These are phyloP conservation scores for Metopolophium dirhodum DNA, from an alignment of 1,140 invertebrate genomes.

Conservation along the genomic window DNA sequence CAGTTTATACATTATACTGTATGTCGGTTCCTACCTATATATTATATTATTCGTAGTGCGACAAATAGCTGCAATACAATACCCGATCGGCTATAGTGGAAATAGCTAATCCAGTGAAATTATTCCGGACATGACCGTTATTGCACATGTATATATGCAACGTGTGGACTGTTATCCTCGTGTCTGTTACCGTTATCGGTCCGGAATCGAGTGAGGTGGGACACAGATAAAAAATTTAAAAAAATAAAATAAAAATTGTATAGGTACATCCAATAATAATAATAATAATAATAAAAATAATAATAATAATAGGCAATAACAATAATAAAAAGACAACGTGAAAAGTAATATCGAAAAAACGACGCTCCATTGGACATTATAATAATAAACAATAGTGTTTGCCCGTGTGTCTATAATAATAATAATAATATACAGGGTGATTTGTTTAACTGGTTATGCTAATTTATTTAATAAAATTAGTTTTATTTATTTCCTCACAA, in stretches of 20 bases:
- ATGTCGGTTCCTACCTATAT: too few species aligned
- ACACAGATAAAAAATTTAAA: neutral
- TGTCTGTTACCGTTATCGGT: constrained; percentile 1
- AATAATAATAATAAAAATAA: too few species aligned
- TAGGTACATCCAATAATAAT: neutral
- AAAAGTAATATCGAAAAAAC: neutral
- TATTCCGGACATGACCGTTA: neutral
- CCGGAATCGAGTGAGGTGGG: neutral
- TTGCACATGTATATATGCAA: neutral
- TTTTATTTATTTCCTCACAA: neutral
- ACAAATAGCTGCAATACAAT: neutral
- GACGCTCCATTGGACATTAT: neutral
- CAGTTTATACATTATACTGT: too few species aligned
- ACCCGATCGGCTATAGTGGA: neutral
- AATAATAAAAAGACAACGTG: neutral
- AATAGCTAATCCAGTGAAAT: neutral
- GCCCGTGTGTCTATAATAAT: neutral
- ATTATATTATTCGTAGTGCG: neutral
- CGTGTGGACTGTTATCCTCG: neutral
- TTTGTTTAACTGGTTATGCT: neutral
- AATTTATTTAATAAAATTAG: neutral
- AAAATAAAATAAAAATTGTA: neutral
- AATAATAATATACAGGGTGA: neutral
- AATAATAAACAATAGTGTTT: neutral
- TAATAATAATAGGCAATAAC: neutral